Conservation (phyloP, 2,113 vertebrate genomes). For the Gambusia affinis region DNA sequence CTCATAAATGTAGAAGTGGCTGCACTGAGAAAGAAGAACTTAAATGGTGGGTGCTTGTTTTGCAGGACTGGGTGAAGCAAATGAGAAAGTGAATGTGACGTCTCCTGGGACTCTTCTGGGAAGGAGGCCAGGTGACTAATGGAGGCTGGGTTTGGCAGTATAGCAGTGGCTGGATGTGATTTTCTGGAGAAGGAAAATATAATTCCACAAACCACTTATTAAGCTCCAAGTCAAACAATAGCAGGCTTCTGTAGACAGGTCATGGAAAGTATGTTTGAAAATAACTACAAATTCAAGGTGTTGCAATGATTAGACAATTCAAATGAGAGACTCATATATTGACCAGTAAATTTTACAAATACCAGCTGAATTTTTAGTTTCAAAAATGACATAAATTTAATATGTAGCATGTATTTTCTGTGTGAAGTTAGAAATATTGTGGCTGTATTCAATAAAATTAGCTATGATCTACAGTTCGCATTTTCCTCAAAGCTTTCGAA, state of each 20-base stretch:
- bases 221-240: not conserved
- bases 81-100: slow-evolving; percentile 20
- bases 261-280: not conserved
- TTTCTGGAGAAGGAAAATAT: slow-evolving; percentile 37
- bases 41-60: slow-evolving; percentile 5
- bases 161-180: slow-evolving; percentile 41
- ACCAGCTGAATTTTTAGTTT: too few relatives aligned
- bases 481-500: too few relatives aligned
- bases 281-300: not conserved
- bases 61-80: slow-evolving; percentile 34
- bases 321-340: not conserved
- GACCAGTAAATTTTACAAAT: too few relatives aligned
- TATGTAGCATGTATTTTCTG: too few relatives aligned
- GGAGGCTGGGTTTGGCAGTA: slow-evolving; percentile 50
- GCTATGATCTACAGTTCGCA: too few relatives aligned
- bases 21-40: slow-evolving; percentile 20
- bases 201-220: slow-evolving; percentile 4
- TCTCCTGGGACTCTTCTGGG: slow-evolving; percentile 41
- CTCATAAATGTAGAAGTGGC: slow-evolving; percentile 15
- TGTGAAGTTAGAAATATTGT: too few relatives aligned
- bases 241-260: not conserved
- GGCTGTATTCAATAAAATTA: too few relatives aligned
- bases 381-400: too few relatives aligned
- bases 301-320: not conserved
- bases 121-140: slow-evolving; percentile 40